Percentiles rank a stretch among this genome's conserved stretches.
Conservation (phyloP, 1,140 invertebrate species). For the Drosophila aff. region DNA sequence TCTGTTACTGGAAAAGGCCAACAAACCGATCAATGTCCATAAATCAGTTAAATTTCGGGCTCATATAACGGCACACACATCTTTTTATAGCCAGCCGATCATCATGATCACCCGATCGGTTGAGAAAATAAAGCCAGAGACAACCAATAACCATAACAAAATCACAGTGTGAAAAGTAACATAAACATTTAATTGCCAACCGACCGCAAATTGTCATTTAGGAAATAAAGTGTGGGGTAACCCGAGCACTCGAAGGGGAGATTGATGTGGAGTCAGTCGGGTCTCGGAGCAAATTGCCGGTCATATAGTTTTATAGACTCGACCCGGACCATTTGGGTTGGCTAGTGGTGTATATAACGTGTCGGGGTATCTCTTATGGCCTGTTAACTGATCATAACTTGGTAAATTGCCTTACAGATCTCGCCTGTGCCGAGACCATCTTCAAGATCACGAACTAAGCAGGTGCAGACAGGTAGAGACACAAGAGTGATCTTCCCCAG, state of each 20-base stretch:
- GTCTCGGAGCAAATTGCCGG: slow-evolving; percentile 24
- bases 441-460: not conserved
- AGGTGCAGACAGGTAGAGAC: slow-evolving; percentile 13
- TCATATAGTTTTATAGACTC: slow-evolving; percentile 54
- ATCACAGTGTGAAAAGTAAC: slow-evolving; percentile 68
- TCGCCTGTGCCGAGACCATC: slow-evolving; percentile 12
- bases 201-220: slow-evolving; percentile 55
- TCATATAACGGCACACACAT: slow-evolving; percentile 41
- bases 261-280: slow-evolving; percentile 27
- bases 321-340: slow-evolving; percentile 11
- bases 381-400: slow-evolving; percentile 51
- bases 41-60: slow-evolving; percentile 57
- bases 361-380: slow-evolving; percentile 37
- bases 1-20: slow-evolving; percentile 53
- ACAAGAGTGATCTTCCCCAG: slow-evolving; percentile 2
- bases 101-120: slow-evolving; percentile 23
- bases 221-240: slow-evolving; percentile 32
- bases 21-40: slow-evolving; percentile 56
- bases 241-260: slow-evolving; percentile 41
- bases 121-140: slow-evolving; percentile 18
- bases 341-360: slow-evolving; percentile 17
- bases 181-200: slow-evolving; percentile 73
- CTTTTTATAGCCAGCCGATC: slow-evolving; percentile 32
- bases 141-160: slow-evolving; percentile 54
- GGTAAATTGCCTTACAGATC: slow-evolving; percentile 41